Evolutionary conservation across 2,113 vertebrate genomes (phyloP).

Genomic region (Brachirus orientalis): DNA sequence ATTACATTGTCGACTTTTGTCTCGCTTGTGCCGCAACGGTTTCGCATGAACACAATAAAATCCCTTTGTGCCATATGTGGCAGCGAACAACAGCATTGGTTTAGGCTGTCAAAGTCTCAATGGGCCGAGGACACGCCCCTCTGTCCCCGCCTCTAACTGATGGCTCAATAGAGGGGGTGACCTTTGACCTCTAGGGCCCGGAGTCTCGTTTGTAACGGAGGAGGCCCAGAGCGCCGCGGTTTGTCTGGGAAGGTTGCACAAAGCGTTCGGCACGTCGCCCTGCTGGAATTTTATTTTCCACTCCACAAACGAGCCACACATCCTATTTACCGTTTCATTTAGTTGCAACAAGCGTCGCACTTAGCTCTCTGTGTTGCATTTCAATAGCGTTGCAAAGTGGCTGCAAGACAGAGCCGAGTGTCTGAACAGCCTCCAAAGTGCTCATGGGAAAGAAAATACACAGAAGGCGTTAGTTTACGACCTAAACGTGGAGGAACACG

Average conservation of each 20-base stretch:
- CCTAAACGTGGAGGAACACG: too few species aligned
- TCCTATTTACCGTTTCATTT: conserved; percentile 47
- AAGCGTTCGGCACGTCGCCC: too few species aligned
- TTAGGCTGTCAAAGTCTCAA: conserved; percentile 64
- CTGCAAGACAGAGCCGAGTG: background rate
- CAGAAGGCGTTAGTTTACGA: background rate
- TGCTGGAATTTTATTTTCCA: too few species aligned
- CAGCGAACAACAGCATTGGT: conserved; percentile 55
- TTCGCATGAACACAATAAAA: conserved; percentile 73
- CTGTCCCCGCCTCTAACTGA: conserved; percentile 69
- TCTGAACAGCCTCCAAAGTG: background rate
- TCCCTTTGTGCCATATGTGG: conserved; percentile 58
- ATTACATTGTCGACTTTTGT: conserved; percentile 64
- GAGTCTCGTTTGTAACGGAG: too few species aligned
- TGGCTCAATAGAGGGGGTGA: conserved; percentile 78
- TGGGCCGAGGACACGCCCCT: conserved; percentile 58
- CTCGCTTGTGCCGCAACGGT: conserved; percentile 48
- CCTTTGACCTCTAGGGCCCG: conserved; percentile 61
- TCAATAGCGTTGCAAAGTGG: conserved; percentile 23
- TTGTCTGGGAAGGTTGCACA: too few species aligned
- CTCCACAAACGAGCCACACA: too few species aligned
- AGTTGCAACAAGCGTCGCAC: conserved; percentile 24
- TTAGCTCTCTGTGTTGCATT: conserved; percentile 22
- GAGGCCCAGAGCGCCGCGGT: too few species aligned
- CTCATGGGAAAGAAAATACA: background rate